phyloP scores from a whole-genome alignment of 2,797 vertebrate genomes.

The Synaphobranchus kaupii region DNA sequence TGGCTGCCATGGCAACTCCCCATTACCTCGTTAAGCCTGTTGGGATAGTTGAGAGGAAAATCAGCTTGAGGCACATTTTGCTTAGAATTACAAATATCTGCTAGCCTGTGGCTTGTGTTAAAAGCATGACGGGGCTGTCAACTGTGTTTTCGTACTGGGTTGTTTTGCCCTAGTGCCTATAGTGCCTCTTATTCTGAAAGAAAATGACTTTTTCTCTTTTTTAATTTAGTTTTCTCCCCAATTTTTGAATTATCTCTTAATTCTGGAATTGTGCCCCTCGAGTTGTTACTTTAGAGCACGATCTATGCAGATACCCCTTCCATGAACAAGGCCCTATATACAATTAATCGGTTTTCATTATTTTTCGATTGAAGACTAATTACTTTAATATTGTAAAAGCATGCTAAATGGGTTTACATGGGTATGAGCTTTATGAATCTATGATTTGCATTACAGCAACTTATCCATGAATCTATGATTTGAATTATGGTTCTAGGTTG shows the following conservation, averaged over 20 bases:
- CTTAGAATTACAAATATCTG: background rate
- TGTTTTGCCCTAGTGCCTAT: background rate
- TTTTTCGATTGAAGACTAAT: no score
- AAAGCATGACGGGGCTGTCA: background rate
- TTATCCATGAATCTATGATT: no score
- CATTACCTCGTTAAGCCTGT: background rate
- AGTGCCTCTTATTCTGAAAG: background rate
- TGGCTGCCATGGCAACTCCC: constrained; percentile 7
- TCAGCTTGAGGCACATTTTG: background rate
- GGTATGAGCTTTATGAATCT: background rate
- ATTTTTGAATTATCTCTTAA: background rate
- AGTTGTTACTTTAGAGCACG: background rate
- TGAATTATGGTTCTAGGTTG: background rate
- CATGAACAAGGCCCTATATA: no score
- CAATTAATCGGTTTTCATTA: no score
- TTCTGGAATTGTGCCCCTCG: background rate
- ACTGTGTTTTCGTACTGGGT: background rate
- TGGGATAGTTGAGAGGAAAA: background rate
- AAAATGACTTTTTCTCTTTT: background rate
- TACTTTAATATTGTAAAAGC: background rate
- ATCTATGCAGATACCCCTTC: no score
- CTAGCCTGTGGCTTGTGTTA: background rate
- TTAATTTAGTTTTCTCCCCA: background rate
- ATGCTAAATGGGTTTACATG: background rate
- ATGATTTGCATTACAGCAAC: background rate